Evolutionary conservation across 2,888 invertebrate genomes (phyloP), one percentile per base, ranked within the genome.

Genomic region (Acronicta alni): DNA sequence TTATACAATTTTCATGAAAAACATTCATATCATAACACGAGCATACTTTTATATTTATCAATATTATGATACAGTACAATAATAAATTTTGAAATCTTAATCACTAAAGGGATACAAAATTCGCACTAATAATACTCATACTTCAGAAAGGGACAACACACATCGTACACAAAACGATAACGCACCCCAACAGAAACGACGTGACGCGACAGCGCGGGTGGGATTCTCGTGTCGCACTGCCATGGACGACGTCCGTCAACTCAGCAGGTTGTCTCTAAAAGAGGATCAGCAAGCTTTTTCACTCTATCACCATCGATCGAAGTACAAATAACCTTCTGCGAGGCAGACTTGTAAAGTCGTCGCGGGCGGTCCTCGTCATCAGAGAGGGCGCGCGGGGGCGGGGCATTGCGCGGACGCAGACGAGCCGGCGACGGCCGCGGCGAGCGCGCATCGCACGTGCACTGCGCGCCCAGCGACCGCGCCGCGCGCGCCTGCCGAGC

Each of bases 101-200:
- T 83, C 70, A 68, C 88, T 90, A 90, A 82, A 83, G 86, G 90
- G 91, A 92, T 93, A 93, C 88, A 92, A 93, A 93, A 91, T 90
- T 91, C 91, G 87, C 88, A 87, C 90, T 93, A 92, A 88, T 91
- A 92, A 93, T 93, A 93, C 92, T 93, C 92, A 79, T 87, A 87
- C 86, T 84, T 80, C 80, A 79, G 85, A 76, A 82, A 71, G 77
- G 76, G 76, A 75, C 72, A 76, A 76, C 81, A 74, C 81, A 77
- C 79, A 82, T 67, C 79, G 73, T 74, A 79, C 78, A 81, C 72
- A 68, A 71, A 68, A 67, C 76, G 72, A 71, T 64, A 63, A 54
- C 67, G 61, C 47, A 53, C 47, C 52, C 45, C 67, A 57, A 51
- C 47, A 30, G 59, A 53, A 14, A 6, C 30, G 16, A 20, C 48